Evolutionary conservation across 1,140 invertebrate species (phyloP).

Genomic region (Philotrypesis tridentata): DNA sequence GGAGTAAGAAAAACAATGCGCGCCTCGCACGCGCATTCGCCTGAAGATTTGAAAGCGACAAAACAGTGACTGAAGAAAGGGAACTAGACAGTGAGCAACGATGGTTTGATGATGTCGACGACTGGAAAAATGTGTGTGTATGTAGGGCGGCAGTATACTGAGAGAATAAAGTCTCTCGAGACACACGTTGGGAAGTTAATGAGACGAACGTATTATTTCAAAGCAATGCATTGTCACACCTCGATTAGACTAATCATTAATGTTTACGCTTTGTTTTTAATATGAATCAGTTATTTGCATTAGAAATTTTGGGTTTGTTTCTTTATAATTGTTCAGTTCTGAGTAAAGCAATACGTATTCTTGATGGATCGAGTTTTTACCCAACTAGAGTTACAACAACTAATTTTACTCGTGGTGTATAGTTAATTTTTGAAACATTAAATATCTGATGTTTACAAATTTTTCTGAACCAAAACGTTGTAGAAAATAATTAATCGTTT

Average conservation of each 20-base stretch:
- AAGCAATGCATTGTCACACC: slow-evolving; percentile 17
- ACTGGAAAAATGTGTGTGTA: background rate
- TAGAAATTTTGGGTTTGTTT: background rate
- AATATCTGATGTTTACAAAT: too few species aligned
- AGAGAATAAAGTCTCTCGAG: background rate
- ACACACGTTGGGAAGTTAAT: background rate
- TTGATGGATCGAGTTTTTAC: background rate
- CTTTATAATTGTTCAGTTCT: too few species aligned
- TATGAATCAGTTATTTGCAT: background rate
- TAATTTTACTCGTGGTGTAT: too few species aligned
- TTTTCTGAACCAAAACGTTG: too few species aligned
- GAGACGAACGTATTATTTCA: background rate
- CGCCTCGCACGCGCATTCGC: background rate
- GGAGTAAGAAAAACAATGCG: background rate
- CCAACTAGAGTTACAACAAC: too few species aligned
- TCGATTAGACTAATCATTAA: slow-evolving; percentile 20
- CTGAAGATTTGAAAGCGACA: background rate
- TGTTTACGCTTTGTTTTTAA: background rate
- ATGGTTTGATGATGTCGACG: background rate
- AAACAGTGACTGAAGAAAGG: background rate
- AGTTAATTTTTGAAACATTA: too few species aligned
- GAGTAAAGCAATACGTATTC: too few species aligned
- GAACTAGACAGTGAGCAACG: background rate
- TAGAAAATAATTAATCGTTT: too few species aligned
- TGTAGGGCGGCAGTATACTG: background rate